These are phyloP conservation scores for Lepidocyrtoides sp. DNA, from an alignment of 2,888 invertebrate species.

Conservation along the genomic window DNA sequence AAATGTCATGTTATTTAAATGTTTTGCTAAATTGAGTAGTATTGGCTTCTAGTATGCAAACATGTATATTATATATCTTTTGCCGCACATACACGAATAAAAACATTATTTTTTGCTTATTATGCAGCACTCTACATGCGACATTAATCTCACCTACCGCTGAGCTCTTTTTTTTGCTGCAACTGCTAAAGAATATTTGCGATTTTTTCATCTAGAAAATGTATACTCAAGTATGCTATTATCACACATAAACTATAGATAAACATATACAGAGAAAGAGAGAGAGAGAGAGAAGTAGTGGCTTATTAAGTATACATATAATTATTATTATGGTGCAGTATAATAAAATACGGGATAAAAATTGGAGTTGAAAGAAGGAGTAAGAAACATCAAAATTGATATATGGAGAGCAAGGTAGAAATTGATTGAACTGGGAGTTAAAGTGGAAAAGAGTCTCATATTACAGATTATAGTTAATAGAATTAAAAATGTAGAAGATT, in stretches of 20 bases:
- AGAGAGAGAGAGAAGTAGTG: constrained; percentile 44
- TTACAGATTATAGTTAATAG: background rate
- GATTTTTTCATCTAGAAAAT: constrained; percentile 57
- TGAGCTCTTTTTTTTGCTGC: constrained; percentile 78
- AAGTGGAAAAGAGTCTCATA: background rate
- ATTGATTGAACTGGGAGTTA: constrained; percentile 11
- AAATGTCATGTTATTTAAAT: constrained; percentile 26
- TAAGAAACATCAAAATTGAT: constrained; percentile 13
- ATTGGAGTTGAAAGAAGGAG: constrained; percentile 37
- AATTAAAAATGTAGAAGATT: background rate
- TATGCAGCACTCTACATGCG: constrained; percentile 60
- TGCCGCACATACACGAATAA: constrained; percentile 34
- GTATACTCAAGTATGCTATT: constrained; percentile 25
- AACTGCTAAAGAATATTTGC: constrained; percentile 68
- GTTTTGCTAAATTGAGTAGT: background rate
- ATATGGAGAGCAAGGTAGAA: background rate
- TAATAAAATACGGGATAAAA: constrained; percentile 44
- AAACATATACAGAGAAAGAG: constrained; percentile 6
- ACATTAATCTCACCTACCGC: constrained; percentile 74
- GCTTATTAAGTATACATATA: constrained; percentile 22
- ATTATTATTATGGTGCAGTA: constrained; percentile 51
- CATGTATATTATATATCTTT: background rate
- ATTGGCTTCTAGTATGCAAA: no score
- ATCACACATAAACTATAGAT: constrained; percentile 34
- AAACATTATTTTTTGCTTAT: background rate